phyloP scores from a whole-genome alignment of 1,140 invertebrate genomes.

The Grapholita molesta region DNA sequence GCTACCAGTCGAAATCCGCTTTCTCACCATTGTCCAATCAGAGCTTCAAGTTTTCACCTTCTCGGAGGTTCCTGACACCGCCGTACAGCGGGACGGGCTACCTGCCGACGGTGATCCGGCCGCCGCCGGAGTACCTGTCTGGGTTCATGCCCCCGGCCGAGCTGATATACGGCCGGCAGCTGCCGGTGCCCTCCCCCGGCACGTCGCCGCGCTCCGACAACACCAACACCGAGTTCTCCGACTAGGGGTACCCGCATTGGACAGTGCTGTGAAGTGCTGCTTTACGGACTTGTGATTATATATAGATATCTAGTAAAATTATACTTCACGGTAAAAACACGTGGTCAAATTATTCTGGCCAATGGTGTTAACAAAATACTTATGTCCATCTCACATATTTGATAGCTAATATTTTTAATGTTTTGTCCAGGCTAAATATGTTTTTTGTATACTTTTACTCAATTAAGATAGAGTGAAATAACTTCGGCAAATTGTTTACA shows the following conservation, averaged over 20 bases:
- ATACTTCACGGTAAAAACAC: background rate
- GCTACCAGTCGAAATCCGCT: constrained; percentile 80
- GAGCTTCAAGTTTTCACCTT: constrained; percentile 78
- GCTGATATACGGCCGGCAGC: constrained; percentile 67
- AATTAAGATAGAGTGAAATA: no score
- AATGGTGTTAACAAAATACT: no score
- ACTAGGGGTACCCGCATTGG: constrained; percentile 63
- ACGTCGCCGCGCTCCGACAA: constrained; percentile 75
- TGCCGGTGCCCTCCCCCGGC: constrained; percentile 67
- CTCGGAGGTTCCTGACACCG: constrained; percentile 84
- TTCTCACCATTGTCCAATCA: constrained; percentile 85
- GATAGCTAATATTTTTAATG: no score
- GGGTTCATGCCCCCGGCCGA: constrained; percentile 70
- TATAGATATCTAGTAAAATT: background rate
- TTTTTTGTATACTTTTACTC: background rate
- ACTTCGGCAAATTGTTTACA: no score
- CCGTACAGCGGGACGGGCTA: constrained; percentile 90
- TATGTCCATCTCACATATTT: no score
- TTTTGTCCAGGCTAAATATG: background rate
- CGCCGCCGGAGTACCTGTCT: constrained; percentile 75
- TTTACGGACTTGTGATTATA: background rate
- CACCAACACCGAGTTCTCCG: constrained; percentile 73
- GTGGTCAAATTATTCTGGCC: background rate
- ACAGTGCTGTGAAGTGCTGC: constrained; percentile 41
- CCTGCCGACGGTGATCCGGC: constrained; percentile 86